A percentile compares a stretch with the other conserved stretches of the same genome.
Evolutionary conservation across 2,888 invertebrate genomes (phyloP).

Genomic region (Bursaphelenchus okinawaensis): DNA sequence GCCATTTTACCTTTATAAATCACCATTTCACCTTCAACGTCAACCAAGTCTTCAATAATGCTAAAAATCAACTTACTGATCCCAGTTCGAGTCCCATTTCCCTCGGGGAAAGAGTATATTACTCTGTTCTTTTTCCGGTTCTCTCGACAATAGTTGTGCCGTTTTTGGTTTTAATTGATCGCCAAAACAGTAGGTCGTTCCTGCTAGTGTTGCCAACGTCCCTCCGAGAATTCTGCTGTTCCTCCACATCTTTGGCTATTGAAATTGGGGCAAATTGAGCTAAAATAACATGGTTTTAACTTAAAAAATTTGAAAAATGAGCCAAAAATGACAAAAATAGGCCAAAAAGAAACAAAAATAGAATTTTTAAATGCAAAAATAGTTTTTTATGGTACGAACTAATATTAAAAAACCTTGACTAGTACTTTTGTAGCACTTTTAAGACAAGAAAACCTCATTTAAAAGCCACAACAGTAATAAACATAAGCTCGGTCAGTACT

Average conservation of each 20-base stretch:
- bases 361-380: not conserved
- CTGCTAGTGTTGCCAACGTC: not conserved
- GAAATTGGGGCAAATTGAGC: not conserved
- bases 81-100: constrained; percentile 32
- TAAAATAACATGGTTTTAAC: not conserved
- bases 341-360: not conserved
- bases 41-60: not conserved
- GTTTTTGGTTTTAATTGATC: constrained; percentile 20
- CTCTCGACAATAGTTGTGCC: constrained; percentile 5
- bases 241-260: not conserved
- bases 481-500: too few species aligned
- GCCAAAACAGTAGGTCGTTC: constrained; percentile 15
- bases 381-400: not conserved
- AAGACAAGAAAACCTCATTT: too few species aligned
- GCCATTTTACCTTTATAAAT: too few species aligned
- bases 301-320: not conserved
- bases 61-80: constrained; percentile 13
- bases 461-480: too few species aligned
- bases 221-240: not conserved
- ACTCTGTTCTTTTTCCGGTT: not conserved
- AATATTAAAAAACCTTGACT: too few species aligned
- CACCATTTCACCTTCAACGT: too few species aligned
- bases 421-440: too few species aligned
- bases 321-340: not conserved
- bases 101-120: constrained; percentile 12